Conservation (phyloP, 2,888 invertebrate species). For the Drosophila anceps region DNA sequence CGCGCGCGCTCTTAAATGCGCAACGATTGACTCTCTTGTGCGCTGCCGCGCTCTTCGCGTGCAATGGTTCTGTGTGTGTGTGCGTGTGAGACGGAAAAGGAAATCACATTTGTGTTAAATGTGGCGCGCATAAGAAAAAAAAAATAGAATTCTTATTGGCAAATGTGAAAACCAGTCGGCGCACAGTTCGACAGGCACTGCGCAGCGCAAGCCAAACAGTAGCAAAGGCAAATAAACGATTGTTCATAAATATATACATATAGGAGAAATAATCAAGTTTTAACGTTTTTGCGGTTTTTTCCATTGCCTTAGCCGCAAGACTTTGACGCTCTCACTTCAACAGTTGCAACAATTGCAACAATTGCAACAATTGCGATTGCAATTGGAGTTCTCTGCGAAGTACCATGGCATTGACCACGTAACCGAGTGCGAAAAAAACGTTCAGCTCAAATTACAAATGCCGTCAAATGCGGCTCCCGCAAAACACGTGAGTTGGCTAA, state of each 20-base stretch:
- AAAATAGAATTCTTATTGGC: slow-evolving; percentile 19
- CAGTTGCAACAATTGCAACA: slow-evolving; percentile 14
- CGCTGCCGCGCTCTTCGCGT: not conserved
- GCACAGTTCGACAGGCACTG: slow-evolving; percentile 48
- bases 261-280: slow-evolving; percentile 52
- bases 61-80: not conserved
- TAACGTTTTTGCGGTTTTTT: slow-evolving; percentile 49
- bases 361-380: slow-evolving; percentile 10
- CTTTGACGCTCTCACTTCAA: slow-evolving; percentile 65
- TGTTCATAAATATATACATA: not conserved
- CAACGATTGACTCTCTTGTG: slow-evolving; percentile 9
- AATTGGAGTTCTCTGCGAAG: slow-evolving; percentile 30
- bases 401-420: slow-evolving; percentile 80
- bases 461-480: slow-evolving; percentile 62
- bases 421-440: slow-evolving; percentile 78
- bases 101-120: slow-evolving; percentile 63
- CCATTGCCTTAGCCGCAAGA: slow-evolving; percentile 41
- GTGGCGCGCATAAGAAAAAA: slow-evolving; percentile 38
- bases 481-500: slow-evolving; percentile 72
- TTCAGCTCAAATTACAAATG: slow-evolving; percentile 60
- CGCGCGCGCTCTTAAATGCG: slow-evolving; percentile 44
- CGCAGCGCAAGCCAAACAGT: slow-evolving; percentile 54
- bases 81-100: slow-evolving; percentile 67
- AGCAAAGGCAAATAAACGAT: slow-evolving; percentile 36
- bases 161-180: slow-evolving; percentile 55